phyloP scores from a whole-genome alignment of 2,797 vertebrate species.

The Hipposideros larvatus region DNA sequence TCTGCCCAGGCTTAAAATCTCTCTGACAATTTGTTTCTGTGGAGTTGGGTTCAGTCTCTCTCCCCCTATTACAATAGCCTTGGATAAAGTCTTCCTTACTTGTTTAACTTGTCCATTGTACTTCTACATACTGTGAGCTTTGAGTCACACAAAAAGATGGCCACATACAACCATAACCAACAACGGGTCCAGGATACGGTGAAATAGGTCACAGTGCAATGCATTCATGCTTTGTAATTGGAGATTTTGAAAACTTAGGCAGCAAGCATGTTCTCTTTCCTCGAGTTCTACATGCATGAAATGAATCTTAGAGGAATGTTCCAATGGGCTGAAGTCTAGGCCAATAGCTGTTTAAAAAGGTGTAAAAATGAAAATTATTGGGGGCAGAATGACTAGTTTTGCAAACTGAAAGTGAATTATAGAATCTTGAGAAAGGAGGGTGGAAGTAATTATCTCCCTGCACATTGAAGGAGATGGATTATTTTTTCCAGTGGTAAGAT shows the following conservation, averaged over 20 bases:
- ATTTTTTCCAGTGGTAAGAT: not conserved
- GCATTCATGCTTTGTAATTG: not conserved
- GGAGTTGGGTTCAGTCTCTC: not conserved
- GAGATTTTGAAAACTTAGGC: not conserved
- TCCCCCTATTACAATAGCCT: not conserved
- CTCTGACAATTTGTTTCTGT: not conserved
- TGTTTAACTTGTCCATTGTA: not conserved
- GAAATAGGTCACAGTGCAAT: not conserved
- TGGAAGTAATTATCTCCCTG: not conserved
- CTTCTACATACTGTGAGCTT: not conserved
- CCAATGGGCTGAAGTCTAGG: not conserved
- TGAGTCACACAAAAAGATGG: not conserved
- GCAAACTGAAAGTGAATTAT: not conserved
- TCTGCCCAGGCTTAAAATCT: not conserved
- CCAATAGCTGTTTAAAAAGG: not conserved
- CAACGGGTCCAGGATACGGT: not conserved
- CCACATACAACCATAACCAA: not conserved
- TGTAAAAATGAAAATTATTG: conserved; percentile 13
- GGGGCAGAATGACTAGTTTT: not conserved
- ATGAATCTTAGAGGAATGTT: not conserved
- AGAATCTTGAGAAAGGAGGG: not conserved
- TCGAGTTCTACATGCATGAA: not conserved
- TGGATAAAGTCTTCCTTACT: not conserved
- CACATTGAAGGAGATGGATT: not conserved
- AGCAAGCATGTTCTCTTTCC: not conserved